Percentiles rank a stretch among this genome's conserved stretches.
phyloP scores from a whole-genome alignment of 2,888 invertebrate genomes.

The Megaustenia siamemsis region DNA sequence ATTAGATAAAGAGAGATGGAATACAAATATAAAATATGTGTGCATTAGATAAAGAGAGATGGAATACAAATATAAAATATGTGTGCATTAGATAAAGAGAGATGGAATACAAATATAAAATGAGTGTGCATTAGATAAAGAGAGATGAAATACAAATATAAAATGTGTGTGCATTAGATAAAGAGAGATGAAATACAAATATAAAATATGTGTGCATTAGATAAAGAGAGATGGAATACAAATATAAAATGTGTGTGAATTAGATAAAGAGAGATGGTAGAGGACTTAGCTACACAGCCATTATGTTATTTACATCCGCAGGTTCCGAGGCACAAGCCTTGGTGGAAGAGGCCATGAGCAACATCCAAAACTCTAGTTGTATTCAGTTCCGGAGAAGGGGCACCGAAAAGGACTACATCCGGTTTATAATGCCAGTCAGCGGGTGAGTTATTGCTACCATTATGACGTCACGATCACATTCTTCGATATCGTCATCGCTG shows the following conservation, averaged over 20 bases:
- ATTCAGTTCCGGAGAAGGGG: conserved; percentile 20
- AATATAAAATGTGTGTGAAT: neutral
- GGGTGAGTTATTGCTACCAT: conserved; percentile 23
- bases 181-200: too few species aligned
- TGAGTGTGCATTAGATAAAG: too few species aligned
- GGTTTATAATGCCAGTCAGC: conserved; percentile 17
- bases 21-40: too few species aligned
- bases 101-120: too few species aligned
- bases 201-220: too few species aligned
- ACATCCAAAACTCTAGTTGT: conserved; percentile 41
- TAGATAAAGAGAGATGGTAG: neutral
- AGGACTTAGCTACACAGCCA: neutral
- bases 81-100: too few species aligned
- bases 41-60: too few species aligned
- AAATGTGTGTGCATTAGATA: too few species aligned
- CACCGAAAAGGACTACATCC: conserved; percentile 38
- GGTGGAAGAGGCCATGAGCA: conserved; percentile 18
- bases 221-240: neutral
- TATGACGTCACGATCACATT: neutral
- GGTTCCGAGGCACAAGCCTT: neutral
- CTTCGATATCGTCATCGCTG: neutral
- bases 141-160: too few species aligned
- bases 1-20: too few species aligned
- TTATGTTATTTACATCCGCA: neutral
- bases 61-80: too few species aligned